These are phyloP conservation scores for Drosophila ambigua DNA, from an alignment of 1,140 invertebrate genomes.

Conservation along the genomic window DNA sequence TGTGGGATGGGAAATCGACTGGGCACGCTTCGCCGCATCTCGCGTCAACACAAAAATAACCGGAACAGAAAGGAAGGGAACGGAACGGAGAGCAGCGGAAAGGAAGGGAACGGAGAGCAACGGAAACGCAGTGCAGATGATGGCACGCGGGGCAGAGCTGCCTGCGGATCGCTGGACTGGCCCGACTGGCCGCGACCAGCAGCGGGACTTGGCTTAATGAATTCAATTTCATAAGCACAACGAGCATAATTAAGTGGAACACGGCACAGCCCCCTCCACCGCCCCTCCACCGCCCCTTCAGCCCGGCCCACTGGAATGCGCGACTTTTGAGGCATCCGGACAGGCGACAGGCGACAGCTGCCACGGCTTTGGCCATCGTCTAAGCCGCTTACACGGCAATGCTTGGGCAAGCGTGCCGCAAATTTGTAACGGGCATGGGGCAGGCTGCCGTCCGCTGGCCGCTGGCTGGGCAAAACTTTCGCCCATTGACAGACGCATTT, in stretches of 20 bases:
- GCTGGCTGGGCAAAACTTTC: slow-evolving; percentile 15
- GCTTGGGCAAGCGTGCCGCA: neutral
- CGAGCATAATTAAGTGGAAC: slow-evolving; percentile 41
- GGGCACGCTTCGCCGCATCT: slow-evolving; percentile 4
- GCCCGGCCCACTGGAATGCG: neutral
- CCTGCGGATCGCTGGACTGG: neutral
- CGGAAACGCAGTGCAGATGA: neutral
- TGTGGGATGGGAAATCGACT: neutral
- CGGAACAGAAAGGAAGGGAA: neutral
- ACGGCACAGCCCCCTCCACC: neutral
- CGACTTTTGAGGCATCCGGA: neutral
- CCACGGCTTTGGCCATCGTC: slow-evolving; percentile 21
- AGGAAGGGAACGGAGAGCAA: neutral
- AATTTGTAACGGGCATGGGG: slow-evolving; percentile 29
- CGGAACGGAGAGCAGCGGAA: neutral
- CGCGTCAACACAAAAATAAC: slow-evolving; percentile 5
- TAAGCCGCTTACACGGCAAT: slow-evolving; percentile 27
- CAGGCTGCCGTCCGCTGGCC: no score
- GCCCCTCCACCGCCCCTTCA: neutral
- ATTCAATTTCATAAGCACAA: slow-evolving; percentile 45
- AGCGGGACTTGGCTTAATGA: slow-evolving; percentile 29
- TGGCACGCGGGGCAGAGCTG: no score
- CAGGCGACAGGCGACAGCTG: slow-evolving; percentile 19
- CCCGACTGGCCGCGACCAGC: no score
- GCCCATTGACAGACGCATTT: slow-evolving; percentile 45